Conservation (phyloP, 2,888 invertebrate genomes). For the Isotomurus palustris region DNA sequence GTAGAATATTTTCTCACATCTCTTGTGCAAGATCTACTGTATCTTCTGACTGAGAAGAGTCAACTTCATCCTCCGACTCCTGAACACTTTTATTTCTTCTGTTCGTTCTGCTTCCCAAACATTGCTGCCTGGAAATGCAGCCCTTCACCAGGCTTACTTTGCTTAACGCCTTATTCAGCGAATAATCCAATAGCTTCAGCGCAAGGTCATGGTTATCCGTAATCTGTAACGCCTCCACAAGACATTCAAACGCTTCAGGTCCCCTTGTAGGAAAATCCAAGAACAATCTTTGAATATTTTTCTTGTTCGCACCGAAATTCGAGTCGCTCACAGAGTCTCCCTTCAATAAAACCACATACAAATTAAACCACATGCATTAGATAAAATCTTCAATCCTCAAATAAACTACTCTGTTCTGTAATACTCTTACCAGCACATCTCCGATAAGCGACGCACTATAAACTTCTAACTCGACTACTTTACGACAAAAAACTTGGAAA, state of each 20-base stretch:
- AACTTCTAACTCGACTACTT: not conserved
- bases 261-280: slow-evolving; percentile 14
- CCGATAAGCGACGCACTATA: not conserved
- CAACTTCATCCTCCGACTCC: slow-evolving; percentile 1
- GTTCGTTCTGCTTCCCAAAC: not conserved
- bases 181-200: not conserved
- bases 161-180: too few relatives aligned
- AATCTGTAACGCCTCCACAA: slow-evolving; percentile 3
- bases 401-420: not conserved
- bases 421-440: not conserved
- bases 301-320: too few relatives aligned
- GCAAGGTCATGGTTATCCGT: slow-evolving; percentile 7
- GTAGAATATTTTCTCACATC: too few relatives aligned
- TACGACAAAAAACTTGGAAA: not conserved
- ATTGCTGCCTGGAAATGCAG: not conserved
- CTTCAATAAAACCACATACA: too few relatives aligned
- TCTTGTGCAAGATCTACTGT: too few relatives aligned
- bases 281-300: slow-evolving; percentile 7
- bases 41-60: too few relatives aligned
- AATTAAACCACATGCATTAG: not conserved
- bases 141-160: not conserved
- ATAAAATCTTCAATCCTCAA: not conserved
- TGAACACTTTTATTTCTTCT: not conserved
- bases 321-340: too few relatives aligned
- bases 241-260: slow-evolving; percentile 11